Evolutionary conservation across 2,797 vertebrate species (phyloP).

Genomic region (Neopelma chrysocephalum): DNA sequence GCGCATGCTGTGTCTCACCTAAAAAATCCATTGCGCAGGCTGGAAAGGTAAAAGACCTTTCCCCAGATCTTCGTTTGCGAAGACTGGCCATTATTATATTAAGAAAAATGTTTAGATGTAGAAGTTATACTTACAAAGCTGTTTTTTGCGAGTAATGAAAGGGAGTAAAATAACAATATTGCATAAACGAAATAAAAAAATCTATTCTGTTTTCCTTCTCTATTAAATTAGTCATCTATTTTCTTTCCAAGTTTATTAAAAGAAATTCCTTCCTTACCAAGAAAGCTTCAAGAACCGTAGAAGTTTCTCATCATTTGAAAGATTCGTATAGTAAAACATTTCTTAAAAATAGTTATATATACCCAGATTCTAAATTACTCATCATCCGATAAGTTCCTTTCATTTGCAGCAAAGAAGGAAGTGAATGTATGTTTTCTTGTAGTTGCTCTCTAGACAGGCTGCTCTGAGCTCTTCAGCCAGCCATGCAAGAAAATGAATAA

Average conservation of each 20-base stretch:
- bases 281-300: background rate
- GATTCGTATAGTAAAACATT: background rate
- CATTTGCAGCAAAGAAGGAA: background rate
- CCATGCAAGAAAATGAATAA: background rate
- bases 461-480: background rate
- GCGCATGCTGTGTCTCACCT: no score
- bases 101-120: no score
- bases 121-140: background rate
- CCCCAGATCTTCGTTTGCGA: no score
- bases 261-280: background rate
- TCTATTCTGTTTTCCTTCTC: background rate
- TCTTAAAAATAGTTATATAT: background rate
- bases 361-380: background rate
- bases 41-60: no score
- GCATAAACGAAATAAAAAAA: background rate
- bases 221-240: background rate
- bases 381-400: background rate
- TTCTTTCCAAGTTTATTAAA: background rate
- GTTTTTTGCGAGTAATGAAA: background rate
- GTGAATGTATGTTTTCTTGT: background rate
- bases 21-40: no score
- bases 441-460: background rate
- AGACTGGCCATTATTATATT: no score
- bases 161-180: background rate
- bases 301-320: background rate